Base-by-base conservation (phyloP, 2,888 invertebrate genomes). In the Athripsodes cinereus region DNA sequence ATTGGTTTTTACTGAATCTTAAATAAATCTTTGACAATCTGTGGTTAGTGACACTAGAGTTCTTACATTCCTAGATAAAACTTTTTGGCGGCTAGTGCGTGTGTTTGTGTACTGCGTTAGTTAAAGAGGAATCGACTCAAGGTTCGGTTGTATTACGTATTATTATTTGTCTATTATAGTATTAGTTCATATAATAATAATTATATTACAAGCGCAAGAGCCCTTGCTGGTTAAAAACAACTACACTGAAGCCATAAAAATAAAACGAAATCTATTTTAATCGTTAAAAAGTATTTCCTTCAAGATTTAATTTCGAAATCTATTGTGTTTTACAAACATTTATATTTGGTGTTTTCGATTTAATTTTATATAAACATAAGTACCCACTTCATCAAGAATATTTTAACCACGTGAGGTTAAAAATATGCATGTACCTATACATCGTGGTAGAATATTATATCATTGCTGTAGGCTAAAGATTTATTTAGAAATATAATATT, bases 11-110 rank as follows among this genome's bases (percentile, higher is more conserved):
- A n/a, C n/a, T n/a, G n/a, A n/a, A n/a, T n/a, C n/a, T n/a, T n/a
- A n/a, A n/a, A n/a, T n/a, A n/a, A n/a, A n/a, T n/a, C n/a, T n/a
- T 60, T 60, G 52, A 16, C 31, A 44, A 55, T 47, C 51, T 52
- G 16, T 52, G 54, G 58, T 35, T 48, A 18, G 6, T 18, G 35
- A 46, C 55, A 31, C 57, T 54, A 57, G 52, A 58, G 58, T 55
- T 58, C 58, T 53, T 61, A 57, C 63, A 63, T 63, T 63, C 63
- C 63, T 63, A 63, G 63, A 63, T 63, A 63, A 63, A 63, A 61
- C 53, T 60, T 63, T 61, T 63, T 57, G 57, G 60, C 55, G 61
- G 61, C 63, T 58, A 59, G 60, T 62, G 58, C 58, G 40, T 40
- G 40, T 40, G 40, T 40, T 26, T 40, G 40, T 40, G 16, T 40